Base-by-base conservation (phyloP, 2,797 vertebrate species). In the Perodicticus potto region DNA sequence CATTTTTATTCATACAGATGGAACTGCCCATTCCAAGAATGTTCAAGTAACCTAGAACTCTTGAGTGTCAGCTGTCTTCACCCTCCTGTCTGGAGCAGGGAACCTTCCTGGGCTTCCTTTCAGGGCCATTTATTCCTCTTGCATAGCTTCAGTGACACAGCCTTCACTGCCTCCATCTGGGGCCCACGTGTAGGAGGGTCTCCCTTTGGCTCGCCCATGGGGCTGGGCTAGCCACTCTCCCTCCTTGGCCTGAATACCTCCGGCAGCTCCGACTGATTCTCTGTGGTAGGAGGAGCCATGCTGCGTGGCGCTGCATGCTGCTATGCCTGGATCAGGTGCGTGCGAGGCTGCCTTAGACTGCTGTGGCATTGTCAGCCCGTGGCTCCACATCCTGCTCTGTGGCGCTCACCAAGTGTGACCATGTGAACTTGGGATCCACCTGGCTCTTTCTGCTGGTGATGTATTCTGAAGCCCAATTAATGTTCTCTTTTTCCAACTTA, bases 401-500 rank as follows among this genome's bases (percentile, higher is more conserved):
- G 77, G 91, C 87, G 77, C 91, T 96, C 98, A 98, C 98, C 96
- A 86, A 85, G 87, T 27, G 57, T 92, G 96, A 97, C 97, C 97
- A 87, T 55, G 69, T 27, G 94, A 93, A 80, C 97, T 96, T 90
- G 63, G 78, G 82, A 76, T 91, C 96, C 92, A 76, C 93, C 97
- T 1, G 0, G 55, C 93, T 81, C 91, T 92, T 98, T 88, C 96
- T 96, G 86, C 95, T 23, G 49, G 96, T 86, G 78, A 80, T 61
- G 94, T 86, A 40, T 97, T 93, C 97, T 74, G 92, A 98, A 97
- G 90, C 94, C 96, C 93, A 88, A 57, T 97, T 95, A 94, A 95
- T 96, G 95, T 76, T 96, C 95, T 92, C 97, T 97, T 97, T 91
- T 96, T 91, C 78, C 78, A 72, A 65, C 98, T 98, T 98, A 99